phyloP scores from a whole-genome alignment of 1,140 invertebrate genomes.

The Apis cerana region DNA sequence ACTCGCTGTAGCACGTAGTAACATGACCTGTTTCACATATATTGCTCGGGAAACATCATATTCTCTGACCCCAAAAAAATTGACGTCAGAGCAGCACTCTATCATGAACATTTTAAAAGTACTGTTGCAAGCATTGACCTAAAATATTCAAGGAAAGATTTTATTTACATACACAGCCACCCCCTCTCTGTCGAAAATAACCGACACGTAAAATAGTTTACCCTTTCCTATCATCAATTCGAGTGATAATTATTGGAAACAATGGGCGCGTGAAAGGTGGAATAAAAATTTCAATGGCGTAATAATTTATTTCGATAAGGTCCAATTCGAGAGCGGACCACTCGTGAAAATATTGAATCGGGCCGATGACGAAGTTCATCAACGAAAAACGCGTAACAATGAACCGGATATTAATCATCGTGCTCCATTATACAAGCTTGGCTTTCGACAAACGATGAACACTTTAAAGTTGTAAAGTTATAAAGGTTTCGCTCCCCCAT shows the following conservation, averaged over 20 bases:
- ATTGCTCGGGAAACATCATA: not conserved
- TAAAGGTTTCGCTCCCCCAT: not conserved
- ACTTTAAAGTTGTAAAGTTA: not conserved
- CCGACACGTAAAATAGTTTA: no score
- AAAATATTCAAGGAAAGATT: not conserved
- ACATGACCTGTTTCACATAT: not conserved
- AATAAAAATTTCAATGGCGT: no score
- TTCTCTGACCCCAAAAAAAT: not conserved
- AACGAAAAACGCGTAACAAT: not conserved
- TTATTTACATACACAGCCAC: not conserved
- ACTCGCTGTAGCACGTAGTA: not conserved
- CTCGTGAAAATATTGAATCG: not conserved
- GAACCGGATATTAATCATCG: slow-evolving; percentile 3
- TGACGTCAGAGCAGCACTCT: not conserved
- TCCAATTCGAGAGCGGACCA: not conserved
- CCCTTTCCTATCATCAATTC: no score
- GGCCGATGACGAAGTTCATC: not conserved
- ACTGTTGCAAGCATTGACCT: not conserved
- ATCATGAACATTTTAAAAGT: not conserved
- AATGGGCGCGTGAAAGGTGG: no score
- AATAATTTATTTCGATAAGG: no score
- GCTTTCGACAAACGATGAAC: slow-evolving; percentile 6
- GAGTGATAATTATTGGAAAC: no score
- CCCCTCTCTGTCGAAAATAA: no score
- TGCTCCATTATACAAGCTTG: not conserved